A percentile compares a stretch with the other conserved stretches of the same genome.
Conservation (phyloP, 2,888 invertebrate genomes). For the Dendrolimus houi region DNA sequence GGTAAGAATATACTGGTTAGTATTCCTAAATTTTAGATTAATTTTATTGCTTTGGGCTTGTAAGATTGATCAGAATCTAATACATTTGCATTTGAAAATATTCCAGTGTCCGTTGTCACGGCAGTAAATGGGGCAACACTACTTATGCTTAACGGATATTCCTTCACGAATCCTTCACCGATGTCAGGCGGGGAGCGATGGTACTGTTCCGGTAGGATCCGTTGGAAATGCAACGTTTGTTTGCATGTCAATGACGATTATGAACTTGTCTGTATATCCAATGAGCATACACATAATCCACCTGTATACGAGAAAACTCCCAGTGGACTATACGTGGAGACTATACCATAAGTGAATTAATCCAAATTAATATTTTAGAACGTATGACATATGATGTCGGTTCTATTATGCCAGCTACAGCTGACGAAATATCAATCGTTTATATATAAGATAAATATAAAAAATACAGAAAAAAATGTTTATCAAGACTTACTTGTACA, state of each 20-base stretch:
- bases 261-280: constrained; percentile 57
- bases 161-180: constrained; percentile 60
- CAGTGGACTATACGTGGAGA: constrained; percentile 50
- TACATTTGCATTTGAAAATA: constrained; percentile 8
- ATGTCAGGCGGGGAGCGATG: constrained; percentile 60
- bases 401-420: no score
- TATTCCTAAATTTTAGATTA: no score
- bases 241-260: constrained; percentile 67
- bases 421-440: no score
- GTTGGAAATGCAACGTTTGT: constrained; percentile 56
- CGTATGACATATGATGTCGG: no score
- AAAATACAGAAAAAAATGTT: no score
- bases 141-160: constrained; percentile 60
- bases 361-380: no score
- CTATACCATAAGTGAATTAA: constrained; percentile 1
- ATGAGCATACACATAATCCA: constrained; percentile 51
- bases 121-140: constrained; percentile 61
- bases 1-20: no score
- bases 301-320: constrained; percentile 51
- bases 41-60: no score
- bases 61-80: constrained; percentile 2
- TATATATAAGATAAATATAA: no score
- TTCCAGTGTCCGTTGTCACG: constrained; percentile 65
- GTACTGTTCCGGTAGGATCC: constrained; percentile 58
- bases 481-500: no score